A percentile compares a stretch with the other conserved stretches of the same genome.
phyloP scores from a whole-genome alignment of 92 coral and sea anemone species.

The Parazoanthus atlanticus region DNA sequence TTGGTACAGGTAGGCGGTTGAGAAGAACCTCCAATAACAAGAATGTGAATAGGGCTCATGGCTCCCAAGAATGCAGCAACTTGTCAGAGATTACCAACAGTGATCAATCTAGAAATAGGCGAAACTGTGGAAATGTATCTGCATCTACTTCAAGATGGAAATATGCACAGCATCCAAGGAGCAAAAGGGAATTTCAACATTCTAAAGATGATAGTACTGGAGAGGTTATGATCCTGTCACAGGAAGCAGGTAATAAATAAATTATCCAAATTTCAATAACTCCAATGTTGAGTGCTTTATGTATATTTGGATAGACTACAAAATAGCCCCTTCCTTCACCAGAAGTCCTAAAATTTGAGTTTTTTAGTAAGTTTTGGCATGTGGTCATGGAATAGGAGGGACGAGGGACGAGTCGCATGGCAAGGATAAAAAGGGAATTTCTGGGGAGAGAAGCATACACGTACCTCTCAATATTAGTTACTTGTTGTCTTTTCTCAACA shows the following conservation, averaged over 20 bases:
- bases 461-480: no score
- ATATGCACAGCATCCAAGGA: conserved; percentile 3
- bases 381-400: no score
- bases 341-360: no score
- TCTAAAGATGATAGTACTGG: neutral
- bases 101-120: neutral
- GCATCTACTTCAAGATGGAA: neutral
- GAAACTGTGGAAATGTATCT: neutral
- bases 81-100: conserved; percentile 10
- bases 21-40: neutral
- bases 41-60: neutral
- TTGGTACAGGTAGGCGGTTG: neutral
- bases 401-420: no score
- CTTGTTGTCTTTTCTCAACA: no score
- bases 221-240: conserved; percentile 2
- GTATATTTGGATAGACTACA: no score
- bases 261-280: neutral
- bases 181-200: neutral
- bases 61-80: neutral
- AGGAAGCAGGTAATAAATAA: conserved; percentile 6
- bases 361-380: no score
- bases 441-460: no score
- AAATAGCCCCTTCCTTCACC: no score
- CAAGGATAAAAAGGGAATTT: no score
- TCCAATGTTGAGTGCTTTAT: no score